Conservation (phyloP, 2,113 vertebrate species). For the Spheniscus mendiculus region DNA sequence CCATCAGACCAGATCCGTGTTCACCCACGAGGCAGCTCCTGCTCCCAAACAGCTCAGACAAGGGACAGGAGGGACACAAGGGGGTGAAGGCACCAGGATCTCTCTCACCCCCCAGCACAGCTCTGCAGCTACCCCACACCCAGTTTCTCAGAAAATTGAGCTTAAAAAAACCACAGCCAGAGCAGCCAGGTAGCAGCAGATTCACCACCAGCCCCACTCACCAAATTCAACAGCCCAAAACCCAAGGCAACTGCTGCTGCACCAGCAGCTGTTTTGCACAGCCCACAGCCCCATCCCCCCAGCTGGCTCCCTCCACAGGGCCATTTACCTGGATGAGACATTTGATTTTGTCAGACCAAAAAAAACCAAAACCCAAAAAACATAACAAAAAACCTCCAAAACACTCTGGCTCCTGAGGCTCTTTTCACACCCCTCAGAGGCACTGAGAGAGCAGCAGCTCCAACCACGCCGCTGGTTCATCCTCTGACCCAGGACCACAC, state of each 20-base stretch:
- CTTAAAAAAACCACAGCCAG: not conserved
- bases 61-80: rapidly evolving
- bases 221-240: not conserved
- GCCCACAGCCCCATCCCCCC: no score
- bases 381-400: no score
- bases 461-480: rapidly evolving
- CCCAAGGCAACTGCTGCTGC: not conserved
- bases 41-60: not conserved
- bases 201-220: rapidly evolving
- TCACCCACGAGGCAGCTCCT: not conserved
- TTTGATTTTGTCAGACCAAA: not conserved
- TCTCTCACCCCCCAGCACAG: not conserved
- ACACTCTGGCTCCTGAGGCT: not conserved
- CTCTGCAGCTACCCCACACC: not conserved
- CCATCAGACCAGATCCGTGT: rapidly evolving
- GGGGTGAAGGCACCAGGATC: not conserved
- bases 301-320: not conserved
- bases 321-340: rapidly evolving
- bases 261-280: not conserved
- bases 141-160: not conserved
- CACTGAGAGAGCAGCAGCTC: not conserved
- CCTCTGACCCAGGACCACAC: not conserved
- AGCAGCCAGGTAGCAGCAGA: not conserved
- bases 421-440: not conserved
- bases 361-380: no score